A percentile compares a stretch with the other conserved stretches of the same genome.
phyloP scores from a whole-genome alignment of 2,888 invertebrate species.

The Orthonychiurus folsomi region DNA sequence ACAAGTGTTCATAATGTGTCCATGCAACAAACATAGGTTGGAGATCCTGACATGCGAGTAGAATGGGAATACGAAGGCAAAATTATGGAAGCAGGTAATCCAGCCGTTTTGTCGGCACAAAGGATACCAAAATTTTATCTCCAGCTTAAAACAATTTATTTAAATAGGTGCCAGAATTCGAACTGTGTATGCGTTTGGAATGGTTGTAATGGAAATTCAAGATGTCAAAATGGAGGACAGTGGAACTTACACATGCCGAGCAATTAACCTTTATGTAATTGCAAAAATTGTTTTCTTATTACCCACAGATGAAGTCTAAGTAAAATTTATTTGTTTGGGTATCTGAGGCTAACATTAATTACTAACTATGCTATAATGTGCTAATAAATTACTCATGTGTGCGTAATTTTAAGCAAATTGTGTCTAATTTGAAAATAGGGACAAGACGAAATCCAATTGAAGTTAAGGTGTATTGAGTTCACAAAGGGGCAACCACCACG shows the following conservation, averaged over 20 bases:
- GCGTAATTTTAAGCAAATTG: too few relatives aligned
- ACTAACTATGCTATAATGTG: too few relatives aligned
- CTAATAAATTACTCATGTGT: too few relatives aligned
- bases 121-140: too few relatives aligned
- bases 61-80: constrained; percentile 93
- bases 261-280: too few relatives aligned
- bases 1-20: too few relatives aligned
- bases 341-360: too few relatives aligned
- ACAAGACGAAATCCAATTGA: constrained; percentile 73
- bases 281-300: too few relatives aligned
- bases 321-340: too few relatives aligned
- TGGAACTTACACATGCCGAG: constrained; percentile 77
- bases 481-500: constrained; percentile 25
- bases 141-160: too few relatives aligned
- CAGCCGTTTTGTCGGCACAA: not conserved
- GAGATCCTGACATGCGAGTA: constrained; percentile 85
- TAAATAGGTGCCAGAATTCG: constrained; percentile 62
- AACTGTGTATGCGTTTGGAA: constrained; percentile 94
- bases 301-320: too few relatives aligned
- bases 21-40: constrained; percentile 44
- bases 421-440: constrained; percentile 60
- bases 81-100: constrained; percentile 62
- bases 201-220: constrained; percentile 90
- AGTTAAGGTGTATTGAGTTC: constrained; percentile 47
- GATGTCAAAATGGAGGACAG: constrained; percentile 89